Base-by-base conservation (phyloP, 2,888 invertebrate genomes). In the Hemithea aestivaria region DNA sequence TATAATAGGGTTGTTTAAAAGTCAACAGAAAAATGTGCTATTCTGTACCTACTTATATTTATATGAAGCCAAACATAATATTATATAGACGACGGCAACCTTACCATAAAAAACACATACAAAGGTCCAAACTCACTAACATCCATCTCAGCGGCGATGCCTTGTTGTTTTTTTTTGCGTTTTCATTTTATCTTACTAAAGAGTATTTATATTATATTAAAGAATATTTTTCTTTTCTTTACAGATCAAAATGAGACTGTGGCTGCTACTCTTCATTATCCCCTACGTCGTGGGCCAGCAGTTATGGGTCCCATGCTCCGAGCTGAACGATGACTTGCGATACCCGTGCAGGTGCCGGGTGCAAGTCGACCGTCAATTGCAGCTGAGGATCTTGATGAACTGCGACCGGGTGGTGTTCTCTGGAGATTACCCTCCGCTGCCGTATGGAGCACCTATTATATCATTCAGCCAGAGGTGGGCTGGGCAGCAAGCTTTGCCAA, bases 371-470 rank as follows among this genome's bases (percentile, higher is more conserved):
- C 59, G 81, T 10, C 71, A 81, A 0, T 58, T 84, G 7, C 83
- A 84, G 52, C 58, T 87, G 4, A 65, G 82, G 36, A 91, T 95
- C 51, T 84, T 90, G 54, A 91, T 96, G 89, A 91, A 96, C 73
- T 96, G 96, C 71, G 96, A 96, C 81, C 81, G 90, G 6, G 91
- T 95, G 11, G 94, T 95, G 16, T 95, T 96, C 62, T 88, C 92
- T 12, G 91, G 92, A 3, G 95, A 96, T 66, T 92, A 93, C 51
- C 92, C 95, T 0, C 87, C 92, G 6, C 74, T 94, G 53, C 94
- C 96, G 1, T 92, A 91, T 62, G 93, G 93, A 27, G 94, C 94
- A 11, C 95, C 94, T 1, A 92, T 96, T 43, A 91, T 93, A 31
- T 90, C 93, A 6, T 94, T 94, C 75, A 92, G 92, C 40, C 96